A percentile compares a stretch with the other conserved stretches of the same genome.
Evolutionary conservation across 1,140 invertebrate genomes (phyloP).

Genomic region (Yoshiicerus persimilis): DNA sequence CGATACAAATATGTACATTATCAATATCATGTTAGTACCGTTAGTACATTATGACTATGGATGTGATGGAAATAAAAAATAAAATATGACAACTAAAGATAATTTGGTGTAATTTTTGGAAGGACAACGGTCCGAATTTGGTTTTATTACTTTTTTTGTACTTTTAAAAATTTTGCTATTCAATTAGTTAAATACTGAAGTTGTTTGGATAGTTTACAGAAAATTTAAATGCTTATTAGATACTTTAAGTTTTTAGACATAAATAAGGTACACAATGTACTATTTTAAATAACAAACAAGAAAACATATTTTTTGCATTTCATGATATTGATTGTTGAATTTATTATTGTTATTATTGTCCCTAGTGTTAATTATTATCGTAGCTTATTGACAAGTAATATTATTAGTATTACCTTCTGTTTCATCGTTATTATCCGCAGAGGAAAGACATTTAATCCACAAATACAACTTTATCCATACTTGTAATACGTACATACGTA

Average conservation of each 20-base stretch:
- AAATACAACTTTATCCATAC: background rate
- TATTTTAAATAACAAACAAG: background rate
- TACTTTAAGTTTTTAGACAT: background rate
- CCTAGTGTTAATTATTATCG: background rate
- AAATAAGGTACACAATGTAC: background rate
- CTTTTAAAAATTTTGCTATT: background rate
- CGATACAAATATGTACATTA: too few species aligned
- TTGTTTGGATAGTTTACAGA: background rate
- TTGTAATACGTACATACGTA: background rate
- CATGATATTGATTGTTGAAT: background rate
- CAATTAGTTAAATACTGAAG: background rate
- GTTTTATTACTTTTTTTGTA: constrained; percentile 24
- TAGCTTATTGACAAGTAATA: background rate
- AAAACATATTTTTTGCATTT: background rate
- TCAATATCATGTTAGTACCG: too few species aligned
- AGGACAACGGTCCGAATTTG: constrained; percentile 26
- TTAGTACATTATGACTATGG: too few species aligned
- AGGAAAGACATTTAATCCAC: background rate
- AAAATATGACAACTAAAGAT: background rate
- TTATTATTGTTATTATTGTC: background rate
- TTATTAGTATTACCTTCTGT: background rate
- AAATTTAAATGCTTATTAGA: background rate
- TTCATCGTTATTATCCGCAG: background rate
- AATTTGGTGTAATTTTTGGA: background rate
- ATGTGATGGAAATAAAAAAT: background rate